Base-by-base conservation (phyloP, 2,797 vertebrate genomes). In the Cyclura pinguis region DNA sequence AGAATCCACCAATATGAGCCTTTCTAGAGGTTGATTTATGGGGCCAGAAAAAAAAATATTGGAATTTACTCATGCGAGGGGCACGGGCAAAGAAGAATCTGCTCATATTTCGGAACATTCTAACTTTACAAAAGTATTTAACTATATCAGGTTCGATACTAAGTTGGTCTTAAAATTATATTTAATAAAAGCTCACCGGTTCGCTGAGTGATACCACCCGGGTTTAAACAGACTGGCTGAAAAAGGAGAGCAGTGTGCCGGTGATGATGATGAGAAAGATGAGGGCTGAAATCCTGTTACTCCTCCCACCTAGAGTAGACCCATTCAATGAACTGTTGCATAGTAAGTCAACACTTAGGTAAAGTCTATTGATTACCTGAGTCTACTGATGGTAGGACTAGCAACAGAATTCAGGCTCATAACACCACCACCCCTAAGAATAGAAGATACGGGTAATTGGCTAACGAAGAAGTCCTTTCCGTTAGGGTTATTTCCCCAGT, bases 171-270 rank as follows among this genome's bases (percentile, higher is more conserved):
- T 92, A 92, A 93, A 94, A 91, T 94, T 88, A 89, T 92, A 86
- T 92, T 83, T 91, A 95, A 96, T 95, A 91, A 95, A 95, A 94
- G 93, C 88, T 85, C 93, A 92, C 93, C 93, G 91, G 94, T 85
- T 96, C 93, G 73, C 85, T 91, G 85, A 96, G 92, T 81, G 92
- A 93, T 69, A 95, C 74, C 69, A 93, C 88, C 92, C 90, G 88
- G 90, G 92, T 87, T 82, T 90, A 84, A 92, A 92, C 59, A 57
- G 38, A 77, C 85, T 88, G 83, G 88, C 87, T 89, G 91, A 92
- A 96, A 87, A 94, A 96, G 92, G 3, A 62, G 90, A 93, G 84
- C 5, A n/a, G 6, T 4, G 4, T 18, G 12, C 3, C 7, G 24
- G 20, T 77, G 2, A 12, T 77, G 20, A 77, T 76, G 20, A 77